phyloP scores from a whole-genome alignment of 1,140 invertebrate species.

The Lucilia sericata region DNA sequence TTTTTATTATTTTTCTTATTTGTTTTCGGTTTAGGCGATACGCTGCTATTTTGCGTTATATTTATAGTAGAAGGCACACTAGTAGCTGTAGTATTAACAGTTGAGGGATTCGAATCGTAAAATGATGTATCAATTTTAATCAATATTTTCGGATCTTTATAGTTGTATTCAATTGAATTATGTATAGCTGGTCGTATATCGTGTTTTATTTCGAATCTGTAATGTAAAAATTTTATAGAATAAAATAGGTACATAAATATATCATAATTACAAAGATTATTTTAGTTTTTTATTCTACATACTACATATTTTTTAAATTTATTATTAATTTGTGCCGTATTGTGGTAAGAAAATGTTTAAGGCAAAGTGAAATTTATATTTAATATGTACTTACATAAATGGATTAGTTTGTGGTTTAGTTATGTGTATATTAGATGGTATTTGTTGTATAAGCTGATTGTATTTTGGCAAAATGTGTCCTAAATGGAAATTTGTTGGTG shows the following conservation, averaged over 20 bases:
- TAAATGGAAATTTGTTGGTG: slow-evolving; percentile 49
- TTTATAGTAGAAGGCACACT: slow-evolving; percentile 6
- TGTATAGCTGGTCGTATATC: slow-evolving; percentile 28
- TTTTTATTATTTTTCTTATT: not conserved
- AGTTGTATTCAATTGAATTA: not conserved
- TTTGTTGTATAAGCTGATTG: slow-evolving; percentile 52
- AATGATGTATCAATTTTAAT: slow-evolving; percentile 1
- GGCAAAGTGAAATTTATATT: not conserved
- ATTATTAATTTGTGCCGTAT: too few relatives aligned
- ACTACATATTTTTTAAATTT: too few relatives aligned
- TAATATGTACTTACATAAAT: slow-evolving; percentile 54
- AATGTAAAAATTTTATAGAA: not conserved
- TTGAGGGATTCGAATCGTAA: slow-evolving; percentile 20
- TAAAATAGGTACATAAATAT: too few relatives aligned
- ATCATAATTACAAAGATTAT: too few relatives aligned
- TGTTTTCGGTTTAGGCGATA: not conserved
- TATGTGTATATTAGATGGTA: slow-evolving; percentile 52
- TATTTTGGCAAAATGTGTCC: slow-evolving; percentile 47
- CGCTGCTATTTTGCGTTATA: slow-evolving; percentile 24
- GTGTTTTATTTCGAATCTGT: slow-evolving; percentile 43
- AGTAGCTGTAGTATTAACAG: not conserved
- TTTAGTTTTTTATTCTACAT: too few relatives aligned
- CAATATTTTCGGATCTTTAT: slow-evolving; percentile 35
- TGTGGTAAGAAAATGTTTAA: too few relatives aligned
- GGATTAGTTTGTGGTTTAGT: slow-evolving; percentile 52